Percentiles rank a stretch among this genome's conserved stretches.
Evolutionary conservation across 2,797 vertebrate species (phyloP).

Genomic region (Pithecia hirsuta): DNA sequence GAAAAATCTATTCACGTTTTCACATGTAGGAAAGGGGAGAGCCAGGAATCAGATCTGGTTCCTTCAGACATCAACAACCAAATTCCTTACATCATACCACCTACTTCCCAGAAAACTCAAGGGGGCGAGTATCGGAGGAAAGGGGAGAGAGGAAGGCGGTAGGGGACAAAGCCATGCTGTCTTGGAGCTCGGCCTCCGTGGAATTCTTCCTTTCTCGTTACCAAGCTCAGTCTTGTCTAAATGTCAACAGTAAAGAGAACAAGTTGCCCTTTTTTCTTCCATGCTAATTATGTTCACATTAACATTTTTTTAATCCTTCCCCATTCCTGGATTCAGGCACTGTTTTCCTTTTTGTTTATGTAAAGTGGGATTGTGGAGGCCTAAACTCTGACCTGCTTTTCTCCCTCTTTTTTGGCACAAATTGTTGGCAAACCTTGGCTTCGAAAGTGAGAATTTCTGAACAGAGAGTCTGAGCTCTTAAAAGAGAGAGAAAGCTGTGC

Average conservation of each 20-base stretch:
- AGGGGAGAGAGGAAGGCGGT: background rate
- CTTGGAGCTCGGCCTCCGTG: background rate
- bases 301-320: background rate
- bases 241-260: background rate
- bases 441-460: background rate
- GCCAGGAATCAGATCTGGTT: conserved; percentile 20
- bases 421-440: background rate
- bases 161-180: background rate
- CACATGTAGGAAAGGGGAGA: background rate
- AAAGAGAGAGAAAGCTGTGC: background rate
- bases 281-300: background rate
- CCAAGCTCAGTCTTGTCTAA: conserved; percentile 43
- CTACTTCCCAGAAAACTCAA: background rate
- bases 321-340: background rate
- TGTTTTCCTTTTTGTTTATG: background rate
- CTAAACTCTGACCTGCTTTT: background rate
- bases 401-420: background rate
- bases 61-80: background rate
- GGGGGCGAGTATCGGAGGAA: background rate
- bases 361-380: background rate
- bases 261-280: conserved; percentile 35
- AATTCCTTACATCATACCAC: background rate
- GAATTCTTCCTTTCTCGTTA: background rate
- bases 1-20: background rate
- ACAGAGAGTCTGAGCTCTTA: background rate